Evolutionary conservation across 1,140 invertebrate species (phyloP), one percentile per base, ranked within the genome.

Genomic region (Brachionus rubens): DNA sequence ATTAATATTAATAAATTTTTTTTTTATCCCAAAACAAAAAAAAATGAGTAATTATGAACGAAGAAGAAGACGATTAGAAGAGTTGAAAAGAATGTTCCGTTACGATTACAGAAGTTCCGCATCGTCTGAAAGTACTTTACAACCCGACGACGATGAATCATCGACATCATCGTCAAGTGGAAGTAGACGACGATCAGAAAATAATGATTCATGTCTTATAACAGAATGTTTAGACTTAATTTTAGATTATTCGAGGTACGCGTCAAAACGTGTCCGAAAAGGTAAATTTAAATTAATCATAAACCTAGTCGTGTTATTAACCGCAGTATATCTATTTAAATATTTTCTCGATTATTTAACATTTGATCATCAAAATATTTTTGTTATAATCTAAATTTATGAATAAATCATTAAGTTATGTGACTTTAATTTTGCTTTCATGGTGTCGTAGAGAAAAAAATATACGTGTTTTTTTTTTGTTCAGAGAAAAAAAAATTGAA

Each of bases 11-110:
- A 12, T 2, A 19, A 36, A 54, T 9, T 54, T 54, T 36, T 5
- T 36, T 5, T 36, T 3, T 5, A 26, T 14, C 16, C 19, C 1
- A 59, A 9, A 33, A 33, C 2, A 36, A 40, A 36, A 16, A 36
- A 59, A 19, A 16, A 59, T 59, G 54, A 59, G 54, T 59, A 59
- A 30, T 36, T 59, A 59, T 59, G 54, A 59, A 33, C 54, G 33
- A 59, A 59, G 36, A 16, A 59, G 16, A 36, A 59, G 16, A 36
- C 54, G 28, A 16, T 59, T 59, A 33, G 54, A 59, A 5, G 54
- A 59, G 12, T 33, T 59, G 30, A 59, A 59, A 19, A 33, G 30
- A 33, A 16, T 28, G 36, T 59, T 59, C 36, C 30, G 54, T 16
- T 59, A 59, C 19, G 30, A 59, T n/a, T 36, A 19, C 36, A 36